phyloP scores from a whole-genome alignment of 2,113 vertebrate species.

The Donacobius atricapilla region DNA sequence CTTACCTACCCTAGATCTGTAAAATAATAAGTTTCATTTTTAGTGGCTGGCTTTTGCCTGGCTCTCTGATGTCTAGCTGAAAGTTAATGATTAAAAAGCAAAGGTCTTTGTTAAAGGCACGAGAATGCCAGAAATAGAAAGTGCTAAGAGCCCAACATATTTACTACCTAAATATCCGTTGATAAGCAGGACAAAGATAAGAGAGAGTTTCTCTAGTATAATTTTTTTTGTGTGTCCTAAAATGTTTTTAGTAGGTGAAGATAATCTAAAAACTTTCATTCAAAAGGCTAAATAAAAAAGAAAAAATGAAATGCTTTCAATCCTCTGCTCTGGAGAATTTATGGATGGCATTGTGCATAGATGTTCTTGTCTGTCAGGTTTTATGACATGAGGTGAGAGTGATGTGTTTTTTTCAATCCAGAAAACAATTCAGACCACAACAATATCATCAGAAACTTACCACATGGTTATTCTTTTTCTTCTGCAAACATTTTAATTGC shows the following conservation, averaged over 20 bases:
- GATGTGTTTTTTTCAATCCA: not conserved
- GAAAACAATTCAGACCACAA: not conserved
- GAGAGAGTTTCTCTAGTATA: not conserved
- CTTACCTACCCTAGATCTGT: not conserved
- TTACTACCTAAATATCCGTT: not conserved
- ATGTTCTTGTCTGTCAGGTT: not conserved
- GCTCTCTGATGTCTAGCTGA: not conserved
- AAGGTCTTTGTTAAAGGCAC: not conserved
- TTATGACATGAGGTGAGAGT: not conserved
- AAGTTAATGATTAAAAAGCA: not conserved
- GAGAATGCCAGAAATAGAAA: not conserved
- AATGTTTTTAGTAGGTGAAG: not conserved
- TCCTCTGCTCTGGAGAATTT: not conserved
- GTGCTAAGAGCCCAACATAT: not conserved
- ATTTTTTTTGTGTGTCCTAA: not conserved
- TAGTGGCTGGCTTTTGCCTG: not conserved
- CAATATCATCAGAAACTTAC: not conserved
- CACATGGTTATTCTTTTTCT: not conserved
- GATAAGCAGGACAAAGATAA: not conserved
- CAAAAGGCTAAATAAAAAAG: not conserved
- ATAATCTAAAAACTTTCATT: not conserved
- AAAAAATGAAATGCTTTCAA: not conserved
- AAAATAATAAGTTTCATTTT: not conserved
- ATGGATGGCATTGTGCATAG: not conserved
- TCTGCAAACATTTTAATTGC: slow-evolving; percentile 6